Percentiles rank a stretch among this genome's conserved stretches.
Conservation (phyloP, 1,140 invertebrate species). For the Euschistus heros region DNA sequence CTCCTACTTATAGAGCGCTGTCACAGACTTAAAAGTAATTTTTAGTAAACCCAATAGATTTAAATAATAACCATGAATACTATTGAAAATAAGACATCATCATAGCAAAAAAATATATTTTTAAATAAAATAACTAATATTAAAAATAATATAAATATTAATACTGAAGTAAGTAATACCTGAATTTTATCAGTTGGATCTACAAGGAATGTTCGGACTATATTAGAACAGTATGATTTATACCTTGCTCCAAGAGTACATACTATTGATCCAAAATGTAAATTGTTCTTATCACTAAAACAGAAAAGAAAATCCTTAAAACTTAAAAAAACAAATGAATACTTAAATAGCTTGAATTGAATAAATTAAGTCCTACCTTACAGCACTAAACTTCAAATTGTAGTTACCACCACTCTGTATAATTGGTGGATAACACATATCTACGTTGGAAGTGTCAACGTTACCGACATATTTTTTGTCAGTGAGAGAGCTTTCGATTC, state of each 20-base stretch:
- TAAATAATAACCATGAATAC: too few relatives aligned
- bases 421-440: constrained; percentile 97
- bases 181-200: constrained; percentile 73
- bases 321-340: background rate
- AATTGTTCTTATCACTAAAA: constrained; percentile 78
- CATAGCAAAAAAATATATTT: too few relatives aligned
- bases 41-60: too few relatives aligned
- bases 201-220: constrained; percentile 92
- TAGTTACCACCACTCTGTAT: constrained; percentile 97
- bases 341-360: background rate
- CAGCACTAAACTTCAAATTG: constrained; percentile 90
- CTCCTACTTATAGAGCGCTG: too few relatives aligned
- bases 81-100: too few relatives aligned
- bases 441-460: constrained; percentile 76
- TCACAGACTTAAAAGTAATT: too few relatives aligned
- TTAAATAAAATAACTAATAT: too few relatives aligned
- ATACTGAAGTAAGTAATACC: constrained; percentile 40
- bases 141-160: too few relatives aligned
- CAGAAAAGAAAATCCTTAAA: background rate
- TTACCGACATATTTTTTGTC: constrained; percentile 89
- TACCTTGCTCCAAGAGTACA: constrained; percentile 90
- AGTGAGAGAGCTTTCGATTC: constrained; percentile 78
- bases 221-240: constrained; percentile 97
- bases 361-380: constrained; percentile 36
- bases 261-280: constrained; percentile 94